Base-by-base conservation (phyloP, 2,888 invertebrate genomes). In the Ceramica pisi region DNA sequence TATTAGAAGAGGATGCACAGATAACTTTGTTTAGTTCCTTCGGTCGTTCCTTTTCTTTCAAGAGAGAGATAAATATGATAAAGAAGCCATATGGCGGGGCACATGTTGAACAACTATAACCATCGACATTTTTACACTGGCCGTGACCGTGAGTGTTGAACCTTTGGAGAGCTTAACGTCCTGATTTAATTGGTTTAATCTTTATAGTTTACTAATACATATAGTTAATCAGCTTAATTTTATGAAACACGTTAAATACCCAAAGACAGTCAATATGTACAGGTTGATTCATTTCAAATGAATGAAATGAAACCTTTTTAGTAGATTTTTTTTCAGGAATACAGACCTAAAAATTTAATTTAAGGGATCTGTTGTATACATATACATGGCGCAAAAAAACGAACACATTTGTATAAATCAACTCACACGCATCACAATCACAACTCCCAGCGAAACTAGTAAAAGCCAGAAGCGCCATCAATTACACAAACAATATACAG, bases 71-170 rank as follows among this genome's bases (percentile, higher is more conserved):
- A 79, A 78, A 79, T 86, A 84, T 86, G 90, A 90, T 91, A 92
- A 91, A 82, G 88, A 89, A 90, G 90, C 92, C 94, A 94, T 91
- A 91, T 94, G 94, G 92, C 89, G 76, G 81, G 87, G 87, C 93
- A 92, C 88, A 91, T 93, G 93, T 91, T 89, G 85, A 86, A 75
- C 78, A 87, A 87, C 86, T 86, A 78, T 81, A 88, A 87, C 86
- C 86, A 87, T 86, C 64, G 69, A 75, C 71, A 79, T 82, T 81
- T 85, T 87, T 86, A 88, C 78, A 71, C 67, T 87, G 90, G 88
- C 92, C 93, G 72, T 94, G 93, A 91, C 92, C 91, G 80, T 93
- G 92, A 88, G 87, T 85, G 84, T 87, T 89, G 76, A 90, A 90
- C 87, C 87, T 81, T 59, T 69, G 78, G 56, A 62, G 51, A 63